Conservation (phyloP, 2,113 vertebrate genomes). For the Oreochromis niloticus region DNA sequence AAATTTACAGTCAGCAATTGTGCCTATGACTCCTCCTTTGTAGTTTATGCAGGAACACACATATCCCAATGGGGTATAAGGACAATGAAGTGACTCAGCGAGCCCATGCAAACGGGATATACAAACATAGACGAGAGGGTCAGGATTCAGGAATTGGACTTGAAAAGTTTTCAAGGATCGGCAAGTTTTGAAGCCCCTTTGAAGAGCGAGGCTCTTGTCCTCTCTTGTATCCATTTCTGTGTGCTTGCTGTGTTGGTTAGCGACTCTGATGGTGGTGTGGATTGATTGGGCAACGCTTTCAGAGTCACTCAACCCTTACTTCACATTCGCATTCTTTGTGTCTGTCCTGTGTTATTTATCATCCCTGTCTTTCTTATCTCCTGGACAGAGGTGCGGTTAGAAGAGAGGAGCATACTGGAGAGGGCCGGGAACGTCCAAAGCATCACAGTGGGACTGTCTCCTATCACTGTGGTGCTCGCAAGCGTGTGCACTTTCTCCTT, state of each 20-base stretch:
- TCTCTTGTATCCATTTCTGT: slow-evolving; percentile 28
- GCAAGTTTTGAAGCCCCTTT: slow-evolving; percentile 33
- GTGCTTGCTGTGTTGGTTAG: not conserved
- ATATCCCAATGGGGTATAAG: not conserved
- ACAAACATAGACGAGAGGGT: not conserved
- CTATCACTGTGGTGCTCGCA: slow-evolving; percentile 75
- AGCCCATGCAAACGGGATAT: slow-evolving; percentile 1
- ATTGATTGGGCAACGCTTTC: not conserved
- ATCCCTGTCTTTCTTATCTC: not conserved
- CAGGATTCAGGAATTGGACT: slow-evolving; percentile 4
- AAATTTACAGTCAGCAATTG: slow-evolving; percentile 17
- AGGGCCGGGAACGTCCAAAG: slow-evolving; percentile 73
- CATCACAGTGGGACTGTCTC: slow-evolving; percentile 74
- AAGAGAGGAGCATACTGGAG: slow-evolving; percentile 73
- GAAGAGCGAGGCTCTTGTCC: slow-evolving; percentile 3
- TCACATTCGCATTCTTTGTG: not conserved
- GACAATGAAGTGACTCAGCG: not conserved
- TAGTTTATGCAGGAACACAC: not conserved
- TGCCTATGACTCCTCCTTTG: not conserved
- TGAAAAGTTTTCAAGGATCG: slow-evolving; percentile 41
- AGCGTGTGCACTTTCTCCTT: slow-evolving; percentile 80
- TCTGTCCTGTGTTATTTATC: not conserved
- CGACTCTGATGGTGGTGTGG: slow-evolving; percentile 9
- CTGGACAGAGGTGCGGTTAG: slow-evolving; percentile 67
- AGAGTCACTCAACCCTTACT: not conserved